phyloP scores from a whole-genome alignment of 2,113 vertebrate genomes.

The Galemys pyrenaicus region DNA sequence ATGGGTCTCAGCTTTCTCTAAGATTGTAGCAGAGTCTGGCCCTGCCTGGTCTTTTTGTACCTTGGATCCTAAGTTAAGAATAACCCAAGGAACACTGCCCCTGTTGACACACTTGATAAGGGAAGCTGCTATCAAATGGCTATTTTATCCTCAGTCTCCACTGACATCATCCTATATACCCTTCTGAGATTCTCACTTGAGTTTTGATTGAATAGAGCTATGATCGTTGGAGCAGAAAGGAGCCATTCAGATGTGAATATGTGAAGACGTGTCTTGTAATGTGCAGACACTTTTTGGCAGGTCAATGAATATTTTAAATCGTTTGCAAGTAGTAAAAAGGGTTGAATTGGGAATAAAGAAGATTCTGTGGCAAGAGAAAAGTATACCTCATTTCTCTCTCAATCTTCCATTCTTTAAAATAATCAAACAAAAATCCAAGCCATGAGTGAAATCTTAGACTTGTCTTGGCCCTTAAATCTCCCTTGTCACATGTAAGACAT shows the following conservation, averaged over 20 bases:
- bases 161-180: slow-evolving; percentile 13
- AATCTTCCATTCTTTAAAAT: slow-evolving; percentile 26
- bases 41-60: slow-evolving; percentile 73
- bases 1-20: slow-evolving; percentile 52
- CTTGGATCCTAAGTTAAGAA: slow-evolving; percentile 58
- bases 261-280: slow-evolving; percentile 41
- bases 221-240: slow-evolving; percentile 60
- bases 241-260: slow-evolving; percentile 52
- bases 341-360: slow-evolving; percentile 42
- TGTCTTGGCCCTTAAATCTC: neutral
- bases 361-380: slow-evolving; percentile 9
- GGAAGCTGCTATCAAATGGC: slow-evolving; percentile 53
- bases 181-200: slow-evolving; percentile 46
- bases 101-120: slow-evolving; percentile 30
- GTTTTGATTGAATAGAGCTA: slow-evolving; percentile 53
- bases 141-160: neutral
- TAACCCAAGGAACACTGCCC: slow-evolving; percentile 46
- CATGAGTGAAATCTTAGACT: slow-evolving; percentile 2
- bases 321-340: slow-evolving; percentile 40
- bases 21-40: slow-evolving; percentile 59
- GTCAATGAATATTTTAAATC: slow-evolving; percentile 70
- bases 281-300: slow-evolving; percentile 60
- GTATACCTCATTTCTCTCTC: neutral
- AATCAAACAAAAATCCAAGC: slow-evolving; percentile 7
- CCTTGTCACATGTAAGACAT: neutral